A percentile compares a stretch with the other conserved stretches of the same genome.
Conservation (phyloP, 2,113 vertebrate genomes). For the Setophaga kirtlandii region DNA sequence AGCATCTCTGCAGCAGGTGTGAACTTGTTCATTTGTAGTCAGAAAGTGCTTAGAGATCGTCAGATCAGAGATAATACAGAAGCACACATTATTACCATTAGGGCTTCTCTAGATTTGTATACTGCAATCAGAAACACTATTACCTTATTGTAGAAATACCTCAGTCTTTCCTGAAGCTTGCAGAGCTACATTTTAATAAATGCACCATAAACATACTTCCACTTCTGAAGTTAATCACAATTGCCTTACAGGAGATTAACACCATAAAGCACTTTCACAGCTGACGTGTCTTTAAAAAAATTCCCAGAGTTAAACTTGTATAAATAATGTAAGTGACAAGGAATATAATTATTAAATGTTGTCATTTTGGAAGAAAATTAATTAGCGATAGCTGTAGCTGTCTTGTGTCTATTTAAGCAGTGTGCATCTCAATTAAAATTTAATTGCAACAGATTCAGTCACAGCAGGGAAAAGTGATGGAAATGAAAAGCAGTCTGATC, state of each 20-base stretch:
- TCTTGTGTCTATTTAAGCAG: slow-evolving; percentile 77
- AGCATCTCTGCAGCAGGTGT: not conserved
- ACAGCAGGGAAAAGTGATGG: slow-evolving; percentile 69
- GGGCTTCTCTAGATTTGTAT: not conserved
- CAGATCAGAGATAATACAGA: not conserved
- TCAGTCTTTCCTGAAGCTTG: not conserved
- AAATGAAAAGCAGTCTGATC: slow-evolving; percentile 40
- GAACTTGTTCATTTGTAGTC: not conserved
- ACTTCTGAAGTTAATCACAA: slow-evolving; percentile 30
- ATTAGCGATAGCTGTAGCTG: slow-evolving; percentile 78
- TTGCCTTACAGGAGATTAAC: slow-evolving; percentile 44
- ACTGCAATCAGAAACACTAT: not conserved
- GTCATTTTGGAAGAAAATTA: slow-evolving; percentile 80
- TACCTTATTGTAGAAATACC: not conserved
- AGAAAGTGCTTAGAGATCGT: not conserved
- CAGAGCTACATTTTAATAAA: not conserved
- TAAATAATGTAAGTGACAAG: slow-evolving; percentile 61
- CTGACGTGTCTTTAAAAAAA: slow-evolving; percentile 21
- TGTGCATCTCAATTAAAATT: slow-evolving; percentile 80
- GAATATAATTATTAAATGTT: slow-evolving; percentile 78
- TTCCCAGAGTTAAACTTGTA: slow-evolving; percentile 55
- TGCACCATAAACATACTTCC: not conserved
- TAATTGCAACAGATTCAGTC: slow-evolving; percentile 77
- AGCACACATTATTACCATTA: not conserved
- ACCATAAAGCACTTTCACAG: slow-evolving; percentile 42